These are phyloP conservation scores for Tragelaphus imberbis DNA, from an alignment of 2,113 vertebrate genomes.

Conservation along the genomic window DNA sequence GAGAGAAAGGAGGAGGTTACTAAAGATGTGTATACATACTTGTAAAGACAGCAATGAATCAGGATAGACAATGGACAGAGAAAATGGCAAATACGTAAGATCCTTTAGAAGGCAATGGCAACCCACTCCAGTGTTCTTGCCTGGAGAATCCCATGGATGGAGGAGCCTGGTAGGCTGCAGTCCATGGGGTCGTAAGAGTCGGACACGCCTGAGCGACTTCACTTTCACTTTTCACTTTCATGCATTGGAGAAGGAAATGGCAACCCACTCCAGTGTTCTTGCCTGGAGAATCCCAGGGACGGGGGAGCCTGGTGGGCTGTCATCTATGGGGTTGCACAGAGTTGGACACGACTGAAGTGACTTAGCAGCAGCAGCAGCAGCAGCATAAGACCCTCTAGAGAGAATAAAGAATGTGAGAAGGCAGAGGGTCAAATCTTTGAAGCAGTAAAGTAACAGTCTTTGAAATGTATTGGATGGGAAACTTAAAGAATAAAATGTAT, in stretches of 20 bases:
- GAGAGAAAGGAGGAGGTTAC: neutral
- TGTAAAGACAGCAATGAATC: neutral
- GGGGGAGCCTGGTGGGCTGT: too few relatives aligned
- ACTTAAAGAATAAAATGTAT: neutral
- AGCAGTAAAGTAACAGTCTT: neutral
- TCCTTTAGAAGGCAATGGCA: neutral
- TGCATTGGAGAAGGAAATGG: too few relatives aligned
- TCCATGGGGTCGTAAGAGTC: too few relatives aligned
- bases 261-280: too few relatives aligned
- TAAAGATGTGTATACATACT: neutral
- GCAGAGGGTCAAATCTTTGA: neutral
- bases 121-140: too few relatives aligned
- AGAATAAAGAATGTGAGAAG: neutral
- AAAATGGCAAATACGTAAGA: neutral
- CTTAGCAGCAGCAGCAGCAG: too few relatives aligned
- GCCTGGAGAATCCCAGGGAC: too few relatives aligned
- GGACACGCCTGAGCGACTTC: too few relatives aligned
- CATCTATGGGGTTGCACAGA: too few relatives aligned
- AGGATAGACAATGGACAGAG: neutral
- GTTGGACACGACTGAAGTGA: fast-evolving
- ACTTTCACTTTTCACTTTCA: too few relatives aligned
- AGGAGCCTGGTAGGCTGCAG: fast-evolving
- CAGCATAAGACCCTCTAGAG: neutral
- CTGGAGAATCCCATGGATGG: too few relatives aligned
- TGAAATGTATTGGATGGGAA: neutral